Conservation (phyloP, 2,113 vertebrate species). For the Xiphorhynchus elegans region DNA sequence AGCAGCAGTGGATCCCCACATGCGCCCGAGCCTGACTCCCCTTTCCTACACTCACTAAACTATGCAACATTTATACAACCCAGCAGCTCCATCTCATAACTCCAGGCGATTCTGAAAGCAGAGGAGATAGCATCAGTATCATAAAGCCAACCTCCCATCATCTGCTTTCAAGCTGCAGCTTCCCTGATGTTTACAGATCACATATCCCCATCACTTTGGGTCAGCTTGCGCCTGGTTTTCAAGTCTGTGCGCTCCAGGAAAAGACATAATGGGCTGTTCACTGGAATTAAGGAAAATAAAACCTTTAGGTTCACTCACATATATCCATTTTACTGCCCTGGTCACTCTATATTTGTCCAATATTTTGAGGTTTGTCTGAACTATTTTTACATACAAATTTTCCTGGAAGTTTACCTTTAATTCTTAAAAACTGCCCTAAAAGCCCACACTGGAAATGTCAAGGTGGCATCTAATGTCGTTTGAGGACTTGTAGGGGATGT, state of each 20-base stretch:
- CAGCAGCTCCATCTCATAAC: conserved; percentile 47
- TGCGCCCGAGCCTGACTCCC: background rate
- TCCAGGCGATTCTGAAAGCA: conserved; percentile 30
- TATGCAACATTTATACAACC: conserved; percentile 41
- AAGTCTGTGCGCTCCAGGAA: conserved; percentile 19
- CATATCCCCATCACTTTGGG: conserved; percentile 37
- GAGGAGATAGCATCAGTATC: conserved; percentile 37
- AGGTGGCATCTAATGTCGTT: background rate
- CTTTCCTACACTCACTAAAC: conserved; percentile 56
- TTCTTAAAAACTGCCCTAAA: background rate
- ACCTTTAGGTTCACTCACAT: conserved; percentile 9
- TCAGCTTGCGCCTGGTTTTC: background rate
- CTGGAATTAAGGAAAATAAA: conserved; percentile 49
- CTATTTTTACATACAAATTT: background rate
- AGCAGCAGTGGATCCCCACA: background rate
- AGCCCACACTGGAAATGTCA: background rate
- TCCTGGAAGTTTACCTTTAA: conserved; percentile 15
- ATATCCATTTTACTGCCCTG: conserved; percentile 27
- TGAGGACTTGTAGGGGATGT: background rate
- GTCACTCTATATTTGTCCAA: conserved; percentile 15
- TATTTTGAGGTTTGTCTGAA: conserved; percentile 32
- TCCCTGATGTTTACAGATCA: conserved; percentile 27
- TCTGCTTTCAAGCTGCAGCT: conserved; percentile 55
- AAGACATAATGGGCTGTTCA: conserved; percentile 35
- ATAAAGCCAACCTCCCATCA: conserved; percentile 22